Conservation (phyloP, 1,140 invertebrate species). For the Papilio machaon region DNA sequence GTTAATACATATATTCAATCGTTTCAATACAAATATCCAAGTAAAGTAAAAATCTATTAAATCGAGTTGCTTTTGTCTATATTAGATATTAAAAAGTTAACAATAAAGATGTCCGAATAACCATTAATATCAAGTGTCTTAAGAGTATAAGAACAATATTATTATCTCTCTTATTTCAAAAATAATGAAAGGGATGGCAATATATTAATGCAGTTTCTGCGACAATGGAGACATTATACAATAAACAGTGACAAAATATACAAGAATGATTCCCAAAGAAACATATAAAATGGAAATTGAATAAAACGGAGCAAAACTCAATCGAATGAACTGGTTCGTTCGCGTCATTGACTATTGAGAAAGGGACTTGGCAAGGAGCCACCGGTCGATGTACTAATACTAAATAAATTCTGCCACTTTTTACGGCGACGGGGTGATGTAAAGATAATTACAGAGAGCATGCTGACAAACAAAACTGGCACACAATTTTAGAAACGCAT, state of each 20-base stretch:
- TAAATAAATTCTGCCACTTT: too few species aligned
- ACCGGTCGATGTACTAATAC: too few species aligned
- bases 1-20: neutral
- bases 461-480: too few species aligned
- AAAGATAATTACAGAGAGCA: too few species aligned
- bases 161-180: too few species aligned
- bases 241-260: neutral
- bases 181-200: too few species aligned
- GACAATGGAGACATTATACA: too few species aligned
- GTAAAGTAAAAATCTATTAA: neutral
- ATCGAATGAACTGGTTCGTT: constrained; percentile 3
- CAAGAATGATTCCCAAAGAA: neutral
- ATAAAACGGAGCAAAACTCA: constrained; percentile 30
- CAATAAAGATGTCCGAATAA: neutral
- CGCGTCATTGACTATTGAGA: neutral
- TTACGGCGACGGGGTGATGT: too few species aligned
- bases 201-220: too few species aligned
- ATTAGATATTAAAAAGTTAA: neutral
- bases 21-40: neutral
- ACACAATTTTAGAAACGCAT: too few species aligned
- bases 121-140: neutral
- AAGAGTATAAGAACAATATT: too few species aligned
- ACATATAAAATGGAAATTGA: neutral
- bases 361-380: too few species aligned
- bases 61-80: neutral